A percentile compares a stretch with the other conserved stretches of the same genome.
phyloP scores from a whole-genome alignment of 2,797 vertebrate genomes.

The Halcyon chelicuti region DNA sequence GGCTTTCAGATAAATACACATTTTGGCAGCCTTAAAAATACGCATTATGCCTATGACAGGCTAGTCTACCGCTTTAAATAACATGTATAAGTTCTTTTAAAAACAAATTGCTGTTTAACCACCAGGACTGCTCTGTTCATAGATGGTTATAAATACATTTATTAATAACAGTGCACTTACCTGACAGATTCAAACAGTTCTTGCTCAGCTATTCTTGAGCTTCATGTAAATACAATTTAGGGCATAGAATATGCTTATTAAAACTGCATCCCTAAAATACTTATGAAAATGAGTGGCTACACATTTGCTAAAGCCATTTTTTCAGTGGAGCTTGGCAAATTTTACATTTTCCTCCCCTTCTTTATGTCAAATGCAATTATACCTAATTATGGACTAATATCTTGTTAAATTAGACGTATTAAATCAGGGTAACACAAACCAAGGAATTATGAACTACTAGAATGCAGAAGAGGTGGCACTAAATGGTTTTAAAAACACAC shows the following conservation, averaged over 20 bases:
- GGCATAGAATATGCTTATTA: background rate
- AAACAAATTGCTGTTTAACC: constrained; percentile 11
- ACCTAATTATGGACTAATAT: constrained; percentile 1
- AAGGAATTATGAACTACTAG: background rate
- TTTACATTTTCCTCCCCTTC: constrained; percentile 19
- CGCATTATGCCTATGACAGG: background rate
- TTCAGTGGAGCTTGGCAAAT: constrained; percentile 16
- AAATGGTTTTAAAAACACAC: background rate
- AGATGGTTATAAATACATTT: background rate
- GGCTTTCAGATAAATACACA: constrained; percentile 11
- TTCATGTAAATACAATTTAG: background rate
- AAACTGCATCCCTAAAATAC: constrained; percentile 9
- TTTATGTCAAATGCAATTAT: constrained; percentile 46
- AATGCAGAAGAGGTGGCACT: background rate
- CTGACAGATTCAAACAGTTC: background rate
- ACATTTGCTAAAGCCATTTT: background rate
- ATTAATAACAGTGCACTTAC: background rate
- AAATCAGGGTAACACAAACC: background rate
- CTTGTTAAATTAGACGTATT: constrained; percentile 34
- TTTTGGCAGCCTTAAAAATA: constrained; percentile 1
- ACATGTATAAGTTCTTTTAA: background rate
- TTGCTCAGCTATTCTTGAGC: background rate
- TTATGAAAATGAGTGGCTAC: constrained; percentile 26
- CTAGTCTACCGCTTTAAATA: constrained; percentile 2
- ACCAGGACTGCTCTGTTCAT: background rate